Evolutionary conservation across 2,113 vertebrate species (phyloP).

Genomic region (Epinephelus moara): DNA sequence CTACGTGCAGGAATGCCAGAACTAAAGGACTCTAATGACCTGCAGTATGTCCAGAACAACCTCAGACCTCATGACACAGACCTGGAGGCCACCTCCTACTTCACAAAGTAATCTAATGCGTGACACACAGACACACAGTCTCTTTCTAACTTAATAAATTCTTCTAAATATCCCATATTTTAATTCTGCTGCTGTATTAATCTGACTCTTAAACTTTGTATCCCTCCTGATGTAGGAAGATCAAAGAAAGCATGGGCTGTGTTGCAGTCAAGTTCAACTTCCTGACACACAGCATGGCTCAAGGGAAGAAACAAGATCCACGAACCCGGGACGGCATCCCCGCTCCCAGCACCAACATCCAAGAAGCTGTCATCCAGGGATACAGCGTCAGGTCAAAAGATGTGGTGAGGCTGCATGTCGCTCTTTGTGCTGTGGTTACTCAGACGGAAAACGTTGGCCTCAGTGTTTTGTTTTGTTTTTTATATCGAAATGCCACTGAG

Average conservation of each 20-base stretch:
- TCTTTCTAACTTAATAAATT: neutral
- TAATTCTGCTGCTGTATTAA: neutral
- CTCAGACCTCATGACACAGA: constrained; percentile 90
- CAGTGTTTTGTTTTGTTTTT: neutral
- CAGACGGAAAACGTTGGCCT: neutral
- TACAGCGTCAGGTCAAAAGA: constrained; percentile 59
- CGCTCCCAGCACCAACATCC: constrained; percentile 77
- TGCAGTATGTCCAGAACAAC: constrained; percentile 90
- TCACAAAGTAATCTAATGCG: constrained; percentile 86
- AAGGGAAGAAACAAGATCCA: constrained; percentile 62
- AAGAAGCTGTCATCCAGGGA: constrained; percentile 76
- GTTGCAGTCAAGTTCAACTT: constrained; percentile 93
- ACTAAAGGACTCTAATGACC: constrained; percentile 85
- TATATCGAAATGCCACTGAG: neutral
- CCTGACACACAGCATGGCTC: constrained; percentile 87
- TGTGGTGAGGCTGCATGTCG: constrained; percentile 70
- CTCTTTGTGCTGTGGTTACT: constrained; percentile 8
- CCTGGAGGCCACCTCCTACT: constrained; percentile 90
- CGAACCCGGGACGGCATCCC: constrained; percentile 2
- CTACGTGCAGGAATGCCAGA: constrained; percentile 89
- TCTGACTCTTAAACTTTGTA: neutral
- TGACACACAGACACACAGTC: neutral
- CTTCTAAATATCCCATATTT: neutral
- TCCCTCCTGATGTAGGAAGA: constrained; percentile 85
- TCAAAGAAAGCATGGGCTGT: constrained; percentile 91